Conservation (phyloP, 92 coral and sea anemone species). For the Siderastrea siderea region DNA sequence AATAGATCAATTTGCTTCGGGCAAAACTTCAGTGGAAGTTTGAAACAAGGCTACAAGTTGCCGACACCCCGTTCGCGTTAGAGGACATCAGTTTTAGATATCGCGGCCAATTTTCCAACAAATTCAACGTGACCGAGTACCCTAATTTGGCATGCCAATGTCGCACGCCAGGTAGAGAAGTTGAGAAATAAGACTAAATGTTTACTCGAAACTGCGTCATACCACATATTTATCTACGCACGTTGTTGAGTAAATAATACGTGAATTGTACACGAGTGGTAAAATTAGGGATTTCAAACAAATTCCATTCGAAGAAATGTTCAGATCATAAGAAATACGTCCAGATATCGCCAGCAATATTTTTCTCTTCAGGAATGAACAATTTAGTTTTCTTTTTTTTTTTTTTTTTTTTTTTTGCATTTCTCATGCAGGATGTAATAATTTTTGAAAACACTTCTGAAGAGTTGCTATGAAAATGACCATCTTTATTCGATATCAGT, state of each 20-base stretch:
- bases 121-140: not conserved
- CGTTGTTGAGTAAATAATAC: not conserved
- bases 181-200: not conserved
- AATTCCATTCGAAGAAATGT: not conserved
- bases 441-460: not conserved
- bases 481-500: not conserved
- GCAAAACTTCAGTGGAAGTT: not conserved
- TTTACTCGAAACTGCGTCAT: conserved; percentile 34
- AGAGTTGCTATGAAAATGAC: not conserved
- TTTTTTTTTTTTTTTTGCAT: not conserved
- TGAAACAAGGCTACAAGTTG: not conserved
- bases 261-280: not conserved
- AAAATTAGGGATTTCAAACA: too few relatives aligned
- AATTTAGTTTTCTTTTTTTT: too few relatives aligned
- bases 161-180: conserved; percentile 9
- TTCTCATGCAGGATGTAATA: not conserved
- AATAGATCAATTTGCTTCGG: not conserved
- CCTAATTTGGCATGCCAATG: conserved; percentile 3
- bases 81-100: not conserved
- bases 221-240: not conserved
- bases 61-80: not conserved
- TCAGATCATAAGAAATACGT: not conserved
- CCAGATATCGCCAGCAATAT: not conserved
- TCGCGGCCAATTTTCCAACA: not conserved
- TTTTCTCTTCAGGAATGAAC: not conserved